Base-by-base conservation (phyloP, 1,140 invertebrate genomes). In the Solenopsis invicta region DNA sequence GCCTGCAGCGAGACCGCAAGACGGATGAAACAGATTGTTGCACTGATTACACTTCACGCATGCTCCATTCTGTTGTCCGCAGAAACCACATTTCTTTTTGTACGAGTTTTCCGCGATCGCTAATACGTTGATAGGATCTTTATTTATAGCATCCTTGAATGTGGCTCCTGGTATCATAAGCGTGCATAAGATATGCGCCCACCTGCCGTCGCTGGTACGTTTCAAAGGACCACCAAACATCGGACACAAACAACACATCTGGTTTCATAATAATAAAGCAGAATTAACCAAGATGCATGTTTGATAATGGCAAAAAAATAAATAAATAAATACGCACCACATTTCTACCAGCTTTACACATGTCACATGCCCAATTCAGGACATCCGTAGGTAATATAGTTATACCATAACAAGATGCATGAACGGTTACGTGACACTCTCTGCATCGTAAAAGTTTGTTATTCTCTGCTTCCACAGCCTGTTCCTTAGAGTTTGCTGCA, bases 141-240 rank as follows among this genome's bases (percentile, higher is more conserved):
- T 95, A 87, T 95, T 95, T 72, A 96, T 93, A 5, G 95, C 93
- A 89, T 96, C 95, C 81, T 96, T 96, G 21, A 95, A 95, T 4
- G 91, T 94, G 0, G 94, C 94, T 13, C 96, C 96, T 4, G 94
- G 94, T 54, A 96, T 90, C 9, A 96, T 82, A 29, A 96, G 92
- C 21, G 96, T 95, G 88, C 96, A 97, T 2, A 96, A 85, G 34
- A 96, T 92, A 67, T 97, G 96, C 24, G 95, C 96, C 96, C 96
- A 96, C 56, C 95, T 94, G 4, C 96, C 94, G 78, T 96, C 96
- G 54, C 94, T 96, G 10, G 96, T 97, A 29, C 95, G 93, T 90
- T 97, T 97, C 41, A 97, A 90, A 9, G 97, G 96, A 52, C 97
- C 97, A 29, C 97, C 96, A 66, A 96, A 92, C 91, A 97, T 94